Base-by-base conservation (phyloP, 2,113 vertebrate genomes). In the Merops nubicus region DNA sequence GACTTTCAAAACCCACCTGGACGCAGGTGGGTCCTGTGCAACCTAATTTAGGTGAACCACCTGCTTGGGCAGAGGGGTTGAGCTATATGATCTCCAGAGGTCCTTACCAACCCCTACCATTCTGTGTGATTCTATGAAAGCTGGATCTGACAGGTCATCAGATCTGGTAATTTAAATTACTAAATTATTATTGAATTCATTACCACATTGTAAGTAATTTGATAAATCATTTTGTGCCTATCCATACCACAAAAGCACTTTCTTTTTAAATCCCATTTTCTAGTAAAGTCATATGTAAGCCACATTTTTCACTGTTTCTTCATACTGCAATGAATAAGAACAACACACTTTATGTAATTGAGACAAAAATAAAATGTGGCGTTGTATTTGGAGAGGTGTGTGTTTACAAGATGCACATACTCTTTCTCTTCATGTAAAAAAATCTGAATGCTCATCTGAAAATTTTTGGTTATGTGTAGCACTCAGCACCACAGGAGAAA, bases 401-500 rank as follows among this genome's bases (percentile, higher is more conserved):
- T 28, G 3, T 36, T 17, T 60, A 34, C 62, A 82, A 59, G 56
- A 47, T 42, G 6, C 15, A 22, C 5, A 4, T 40, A 11, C 5
- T 83, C 19, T 1, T 62, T 76, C 86, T 85, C 72, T 75, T 79
- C 6, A 12, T 88, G 5, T 47, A 47, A 68, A 31, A 65, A 86
- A 76, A 69, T 38, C 4, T 64, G 26, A 83, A 69, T 68, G 22
- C 12, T 8, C 13, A 6, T 42, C 34, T 83, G 34, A 64, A 68
- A 51, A 56, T 15, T 33, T 72, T 83, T 48, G 38, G 16, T 93
- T 88, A 64, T 38, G 6, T 38, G 6, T 75, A 25, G 10, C 54
- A 17, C 26, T 4, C 4, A 2, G 1, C 28, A 45, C 15, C 5
- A 3, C 12, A 42, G 67, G 47, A 8, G 2, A 33, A 65, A n/a